Percentiles rank a stretch among this genome's conserved stretches.
Evolutionary conservation across 2,888 invertebrate species (phyloP).

Genomic region (Panopea generosa): DNA sequence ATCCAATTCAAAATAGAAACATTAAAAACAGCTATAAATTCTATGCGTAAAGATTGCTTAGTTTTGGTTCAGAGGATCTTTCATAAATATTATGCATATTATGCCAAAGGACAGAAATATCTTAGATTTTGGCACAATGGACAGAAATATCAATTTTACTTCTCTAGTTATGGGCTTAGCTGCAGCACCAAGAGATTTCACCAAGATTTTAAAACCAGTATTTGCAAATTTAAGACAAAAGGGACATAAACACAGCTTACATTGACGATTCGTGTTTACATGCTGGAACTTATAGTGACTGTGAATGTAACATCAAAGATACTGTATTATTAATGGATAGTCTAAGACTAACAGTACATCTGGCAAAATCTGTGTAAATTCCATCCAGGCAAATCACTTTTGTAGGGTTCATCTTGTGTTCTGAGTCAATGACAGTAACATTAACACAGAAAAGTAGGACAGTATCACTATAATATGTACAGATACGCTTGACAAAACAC

Average conservation of each 20-base stretch:
- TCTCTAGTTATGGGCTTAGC: slow-evolving; percentile 27
- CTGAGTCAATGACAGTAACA: slow-evolving; percentile 39
- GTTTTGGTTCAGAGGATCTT: slow-evolving; percentile 37
- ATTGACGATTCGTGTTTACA: slow-evolving; percentile 50
- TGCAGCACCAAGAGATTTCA: slow-evolving; percentile 25
- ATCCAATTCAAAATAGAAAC: slow-evolving; percentile 48
- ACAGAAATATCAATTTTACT: slow-evolving; percentile 37
- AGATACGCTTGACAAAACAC: slow-evolving; percentile 2
- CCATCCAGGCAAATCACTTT: slow-evolving; percentile 46
- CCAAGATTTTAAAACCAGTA: slow-evolving; percentile 39
- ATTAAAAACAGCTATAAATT: slow-evolving; percentile 23
- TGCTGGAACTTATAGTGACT: slow-evolving; percentile 22
- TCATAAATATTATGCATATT: slow-evolving; percentile 37
- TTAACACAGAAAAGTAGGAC: slow-evolving; percentile 26
- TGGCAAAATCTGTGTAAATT: slow-evolving; percentile 47
- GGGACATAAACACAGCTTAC: slow-evolving; percentile 40
- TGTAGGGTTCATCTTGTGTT: slow-evolving; percentile 58
- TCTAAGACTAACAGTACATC: slow-evolving; percentile 56
- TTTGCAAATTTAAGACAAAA: slow-evolving; percentile 24
- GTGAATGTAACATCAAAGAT: slow-evolving; percentile 23
- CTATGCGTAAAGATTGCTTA: slow-evolving; percentile 33
- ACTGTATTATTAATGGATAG: slow-evolving; percentile 37
- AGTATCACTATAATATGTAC: slow-evolving; percentile 27
- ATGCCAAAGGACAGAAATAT: slow-evolving; percentile 24
- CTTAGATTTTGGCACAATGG: slow-evolving; percentile 33